These are phyloP conservation scores for Eurois occulta DNA, from an alignment of 2,888 invertebrate species.

Conservation along the genomic window DNA sequence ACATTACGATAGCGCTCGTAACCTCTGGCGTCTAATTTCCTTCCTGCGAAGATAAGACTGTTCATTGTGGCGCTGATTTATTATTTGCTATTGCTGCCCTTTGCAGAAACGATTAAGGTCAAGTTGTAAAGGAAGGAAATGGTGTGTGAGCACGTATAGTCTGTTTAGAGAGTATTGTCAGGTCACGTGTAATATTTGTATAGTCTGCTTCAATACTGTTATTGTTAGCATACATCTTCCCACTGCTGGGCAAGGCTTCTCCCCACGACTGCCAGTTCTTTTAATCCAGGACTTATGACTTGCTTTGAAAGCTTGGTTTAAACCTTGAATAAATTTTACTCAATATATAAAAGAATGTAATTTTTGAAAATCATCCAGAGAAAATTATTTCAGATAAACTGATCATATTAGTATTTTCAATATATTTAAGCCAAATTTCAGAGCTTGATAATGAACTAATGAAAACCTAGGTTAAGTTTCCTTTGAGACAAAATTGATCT, in stretches of 20 bases:
- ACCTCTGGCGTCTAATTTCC: slow-evolving; percentile 63
- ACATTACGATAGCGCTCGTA: slow-evolving; percentile 23
- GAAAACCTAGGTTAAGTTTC: not conserved
- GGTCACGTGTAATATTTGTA: not conserved
- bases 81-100: slow-evolving; percentile 60
- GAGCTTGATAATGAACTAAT: too few species aligned
- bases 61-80: slow-evolving; percentile 48
- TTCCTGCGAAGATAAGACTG: slow-evolving; percentile 57
- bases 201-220: not conserved
- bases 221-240: not conserved
- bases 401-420: not conserved
- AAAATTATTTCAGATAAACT: not conserved
- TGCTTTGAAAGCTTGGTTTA: too few species aligned
- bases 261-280: not conserved
- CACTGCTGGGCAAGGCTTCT: not conserved
- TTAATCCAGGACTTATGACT: not conserved
- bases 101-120: slow-evolving; percentile 56
- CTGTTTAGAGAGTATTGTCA: slow-evolving; percentile 15
- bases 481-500: not conserved
- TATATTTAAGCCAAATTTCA: not conserved
- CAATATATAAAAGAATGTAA: not conserved
- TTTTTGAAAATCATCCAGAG: not conserved
- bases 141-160: slow-evolving; percentile 4
- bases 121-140: slow-evolving; percentile 54
- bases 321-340: too few species aligned